Evolutionary conservation across 30 jellyfish, hydroid and myxozoan species (phyloP).

Genomic region (Cassiopea xamachana): DNA sequence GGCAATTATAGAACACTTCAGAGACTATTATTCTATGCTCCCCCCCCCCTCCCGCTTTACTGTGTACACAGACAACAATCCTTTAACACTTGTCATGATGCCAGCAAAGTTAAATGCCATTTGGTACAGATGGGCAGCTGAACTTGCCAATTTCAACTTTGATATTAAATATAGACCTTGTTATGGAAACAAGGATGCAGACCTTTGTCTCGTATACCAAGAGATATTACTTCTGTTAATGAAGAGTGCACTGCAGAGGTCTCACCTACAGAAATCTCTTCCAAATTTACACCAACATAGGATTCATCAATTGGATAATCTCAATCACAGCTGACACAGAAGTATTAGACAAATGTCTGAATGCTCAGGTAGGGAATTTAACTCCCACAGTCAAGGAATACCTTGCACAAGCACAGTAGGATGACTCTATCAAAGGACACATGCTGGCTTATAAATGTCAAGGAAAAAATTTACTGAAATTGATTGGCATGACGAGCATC

Average conservation of each 20-base stretch:
- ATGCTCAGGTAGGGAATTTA: neutral
- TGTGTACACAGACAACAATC: conserved; percentile 53
- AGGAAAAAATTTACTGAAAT: neutral
- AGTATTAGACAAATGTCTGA: neutral
- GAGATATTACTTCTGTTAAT: neutral
- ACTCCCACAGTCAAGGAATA: neutral
- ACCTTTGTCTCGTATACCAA: conserved; percentile 39
- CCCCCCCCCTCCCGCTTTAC: neutral
- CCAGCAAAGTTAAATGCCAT: conserved; percentile 50
- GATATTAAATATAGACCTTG: conserved; percentile 48
- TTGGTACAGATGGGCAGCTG: conserved; percentile 27
- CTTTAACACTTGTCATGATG: conserved; percentile 38
- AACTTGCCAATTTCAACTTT: conserved; percentile 23
- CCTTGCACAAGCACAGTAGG: neutral
- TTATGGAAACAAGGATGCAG: conserved; percentile 44
- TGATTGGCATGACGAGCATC: neutral
- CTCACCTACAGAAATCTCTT: conserved; percentile 7
- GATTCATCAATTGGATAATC: conserved; percentile 1
- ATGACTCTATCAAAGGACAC: neutral
- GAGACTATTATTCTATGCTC: conserved; percentile 16
- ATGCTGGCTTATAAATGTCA: neutral
- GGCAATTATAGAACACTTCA: conserved; percentile 43
- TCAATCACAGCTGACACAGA: neutral
- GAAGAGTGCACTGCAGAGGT: conserved; percentile 37
- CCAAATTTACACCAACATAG: neutral